A percentile compares a stretch with the other conserved stretches of the same genome.
Evolutionary conservation across 2,888 invertebrate species (phyloP).

Genomic region (Thymelicus lineola): DNA sequence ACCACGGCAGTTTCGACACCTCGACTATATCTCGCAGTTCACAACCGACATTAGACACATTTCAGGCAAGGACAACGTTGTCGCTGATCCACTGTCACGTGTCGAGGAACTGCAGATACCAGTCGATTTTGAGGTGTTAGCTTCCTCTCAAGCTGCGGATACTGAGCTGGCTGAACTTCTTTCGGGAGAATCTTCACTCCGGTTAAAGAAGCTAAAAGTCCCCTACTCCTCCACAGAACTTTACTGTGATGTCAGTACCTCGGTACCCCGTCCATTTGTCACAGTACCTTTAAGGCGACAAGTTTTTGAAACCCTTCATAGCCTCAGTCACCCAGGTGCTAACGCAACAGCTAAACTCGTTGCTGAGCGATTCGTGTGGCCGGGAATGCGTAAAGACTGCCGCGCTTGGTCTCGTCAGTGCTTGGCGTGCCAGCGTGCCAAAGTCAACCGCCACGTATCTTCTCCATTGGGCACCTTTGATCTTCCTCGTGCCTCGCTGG

Average conservation of each 20-base stretch:
- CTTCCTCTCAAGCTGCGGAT: slow-evolving; percentile 40
- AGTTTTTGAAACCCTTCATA: slow-evolving; percentile 37
- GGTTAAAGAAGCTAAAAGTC: background rate
- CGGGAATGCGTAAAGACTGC: slow-evolving; percentile 4
- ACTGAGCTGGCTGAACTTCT: slow-evolving; percentile 35
- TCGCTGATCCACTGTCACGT: slow-evolving; percentile 57
- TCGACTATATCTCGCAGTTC: slow-evolving; percentile 58
- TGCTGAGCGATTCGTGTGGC: background rate
- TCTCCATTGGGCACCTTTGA: slow-evolving; percentile 46
- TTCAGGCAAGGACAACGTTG: slow-evolving; percentile 52
- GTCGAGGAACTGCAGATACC: slow-evolving; percentile 44
- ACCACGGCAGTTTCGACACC: slow-evolving; percentile 50
- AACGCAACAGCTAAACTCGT: slow-evolving; percentile 5
- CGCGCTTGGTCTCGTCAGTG: slow-evolving; percentile 43
- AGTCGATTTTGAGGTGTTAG: slow-evolving; percentile 39
- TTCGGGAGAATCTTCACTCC: background rate
- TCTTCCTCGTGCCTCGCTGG: slow-evolving; percentile 35
- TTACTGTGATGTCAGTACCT: background rate
- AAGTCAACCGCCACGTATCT: slow-evolving; percentile 51
- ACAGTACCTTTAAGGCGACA: slow-evolving; percentile 24
- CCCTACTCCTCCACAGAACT: background rate
- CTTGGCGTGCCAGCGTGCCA: slow-evolving; percentile 52
- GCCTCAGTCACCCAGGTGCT: slow-evolving; percentile 8
- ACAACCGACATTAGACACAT: slow-evolving; percentile 56
- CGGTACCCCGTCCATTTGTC: slow-evolving; percentile 26